Evolutionary conservation across 2,797 vertebrate genomes (phyloP).

Genomic region (Pelodytes ibericus): DNA sequence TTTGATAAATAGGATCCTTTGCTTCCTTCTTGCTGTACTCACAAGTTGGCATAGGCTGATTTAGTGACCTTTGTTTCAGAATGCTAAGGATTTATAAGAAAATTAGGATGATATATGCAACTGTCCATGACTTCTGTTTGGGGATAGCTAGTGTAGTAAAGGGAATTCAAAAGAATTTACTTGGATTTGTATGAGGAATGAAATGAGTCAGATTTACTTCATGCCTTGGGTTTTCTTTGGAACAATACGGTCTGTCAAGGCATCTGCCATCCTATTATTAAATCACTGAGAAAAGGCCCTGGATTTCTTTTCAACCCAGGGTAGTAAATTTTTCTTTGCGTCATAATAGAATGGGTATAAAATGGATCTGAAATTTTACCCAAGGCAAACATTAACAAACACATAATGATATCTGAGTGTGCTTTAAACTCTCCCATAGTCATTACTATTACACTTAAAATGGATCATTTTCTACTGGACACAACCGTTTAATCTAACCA

Average conservation of each 20-base stretch:
- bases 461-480: constrained; percentile 41
- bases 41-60: constrained; percentile 77
- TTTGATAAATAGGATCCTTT: constrained; percentile 91
- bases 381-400: constrained; percentile 70
- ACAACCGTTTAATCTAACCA: constrained; percentile 39
- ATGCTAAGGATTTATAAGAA: constrained; percentile 69
- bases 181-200: constrained; percentile 62
- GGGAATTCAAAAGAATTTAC: constrained; percentile 50
- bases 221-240: constrained; percentile 67
- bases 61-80: constrained; percentile 78
- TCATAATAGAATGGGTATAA: constrained; percentile 73
- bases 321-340: constrained; percentile 72
- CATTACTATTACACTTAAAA: constrained; percentile 53
- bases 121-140: constrained; percentile 49
- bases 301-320: constrained; percentile 65
- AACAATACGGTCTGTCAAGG: constrained; percentile 72
- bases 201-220: constrained; percentile 67
- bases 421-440: constrained; percentile 51
- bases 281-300: constrained; percentile 69
- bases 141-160: constrained; percentile 56
- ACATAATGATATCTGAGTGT: constrained; percentile 71
- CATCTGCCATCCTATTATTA: constrained; percentile 71
- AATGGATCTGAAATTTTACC: constrained; percentile 72
- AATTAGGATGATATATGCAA: constrained; percentile 53
- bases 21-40: constrained; percentile 79